phyloP scores from a whole-genome alignment of 2,888 invertebrate species.

The Dorcus parallelipipedus region DNA sequence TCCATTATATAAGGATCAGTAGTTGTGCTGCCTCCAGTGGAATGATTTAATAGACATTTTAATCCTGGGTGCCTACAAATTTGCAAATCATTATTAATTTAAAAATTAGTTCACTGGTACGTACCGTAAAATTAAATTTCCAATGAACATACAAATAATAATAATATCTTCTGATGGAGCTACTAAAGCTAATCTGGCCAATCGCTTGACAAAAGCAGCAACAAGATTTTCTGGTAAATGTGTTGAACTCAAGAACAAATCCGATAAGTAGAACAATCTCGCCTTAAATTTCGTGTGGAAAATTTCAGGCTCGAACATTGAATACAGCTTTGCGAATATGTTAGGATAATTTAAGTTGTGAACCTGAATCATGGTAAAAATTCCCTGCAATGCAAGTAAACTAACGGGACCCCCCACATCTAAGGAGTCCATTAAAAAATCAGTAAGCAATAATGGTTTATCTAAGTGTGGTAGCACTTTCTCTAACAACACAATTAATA shows the following conservation, averaged over 20 bases:
- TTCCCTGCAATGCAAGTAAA: conserved; percentile 84
- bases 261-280: conserved; percentile 81
- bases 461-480: conserved; percentile 75
- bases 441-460: conserved; percentile 80
- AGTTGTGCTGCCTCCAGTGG: conserved; percentile 49
- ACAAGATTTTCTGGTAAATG: conserved; percentile 89
- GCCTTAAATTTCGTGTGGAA: conserved; percentile 88
- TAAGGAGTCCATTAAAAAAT: conserved; percentile 87
- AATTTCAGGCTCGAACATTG: conserved; percentile 87
- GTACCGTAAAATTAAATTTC: conserved; percentile 69
- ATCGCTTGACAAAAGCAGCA: conserved; percentile 88
- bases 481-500: conserved; percentile 78
- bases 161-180: conserved; percentile 79
- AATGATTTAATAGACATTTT: conserved; percentile 61
- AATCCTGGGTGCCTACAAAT: conserved; percentile 76
- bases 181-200: conserved; percentile 77
- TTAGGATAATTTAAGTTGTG: conserved; percentile 95
- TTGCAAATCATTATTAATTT: not conserved
- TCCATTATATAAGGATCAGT: conserved; percentile 83
- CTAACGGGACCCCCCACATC: conserved; percentile 85
- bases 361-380: conserved; percentile 78
- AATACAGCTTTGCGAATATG: conserved; percentile 92
- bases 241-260: conserved; percentile 90
- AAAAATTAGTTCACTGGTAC: conserved; percentile 14
- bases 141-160: conserved; percentile 76